Evolutionary conservation across 1,140 invertebrate species (phyloP), one percentile per base, ranked within the genome.

Genomic region (Drosophila pectinifera): DNA sequence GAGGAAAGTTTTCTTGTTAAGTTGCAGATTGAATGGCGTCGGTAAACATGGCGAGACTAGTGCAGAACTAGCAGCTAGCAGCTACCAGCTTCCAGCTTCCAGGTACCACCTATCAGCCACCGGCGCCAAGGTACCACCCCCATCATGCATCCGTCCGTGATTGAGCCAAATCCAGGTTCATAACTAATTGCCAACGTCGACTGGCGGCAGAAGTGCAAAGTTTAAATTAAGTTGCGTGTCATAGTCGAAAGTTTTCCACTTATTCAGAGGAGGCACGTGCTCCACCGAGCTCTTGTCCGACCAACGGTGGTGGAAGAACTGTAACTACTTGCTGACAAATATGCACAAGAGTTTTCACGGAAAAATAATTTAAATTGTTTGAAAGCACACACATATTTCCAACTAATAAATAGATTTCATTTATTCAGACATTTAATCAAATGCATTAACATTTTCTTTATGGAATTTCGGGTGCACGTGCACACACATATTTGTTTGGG

Each of bases 171-270:
- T 65, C 59, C 69, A 36, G 54, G 80, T 59, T 82, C 63, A 83
- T 83, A 83, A 83, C 80, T 83, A 83, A 83, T 83, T 83, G 80
- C 80, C 69, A 62, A 56, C 63, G 65, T 41, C 69, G 58, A 45
- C 42, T 31, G 69, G 53, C 26, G 31, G 53, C 62, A 38, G 64
- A 57, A 41, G 63, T 73, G 70, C 48, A 83, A 83, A 78, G 70
- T 83, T 83, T 83, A 83, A 83, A 83, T 83, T 83, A 83, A 83
- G 80, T 83, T 83, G 80, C 75, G 80, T 83, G 80, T 83, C 80
- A 83, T 83, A 83, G 80, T 72, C 80, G 59, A 72, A 83, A 83
- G 80, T 83, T 83, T 79, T 63, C 61, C 58, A 74, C 72, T 74
- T 74, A 74, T 64, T 74, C 58, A 74, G 73, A 57, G 39, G 38